Evolutionary conservation across 2,888 invertebrate species (phyloP).

Genomic region (Gnatocerus cornutus): DNA sequence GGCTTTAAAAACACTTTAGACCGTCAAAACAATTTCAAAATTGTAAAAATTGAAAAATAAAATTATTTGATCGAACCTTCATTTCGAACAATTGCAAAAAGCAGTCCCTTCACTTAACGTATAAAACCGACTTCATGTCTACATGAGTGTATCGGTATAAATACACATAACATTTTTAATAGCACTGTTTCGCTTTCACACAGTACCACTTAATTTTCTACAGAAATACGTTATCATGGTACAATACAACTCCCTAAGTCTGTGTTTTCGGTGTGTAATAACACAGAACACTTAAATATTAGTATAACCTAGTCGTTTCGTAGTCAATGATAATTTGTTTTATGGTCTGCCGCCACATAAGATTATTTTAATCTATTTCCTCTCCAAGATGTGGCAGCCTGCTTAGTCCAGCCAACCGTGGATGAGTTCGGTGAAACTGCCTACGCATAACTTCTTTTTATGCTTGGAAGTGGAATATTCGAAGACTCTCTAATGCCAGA

Average conservation of each 20-base stretch:
- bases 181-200: neutral
- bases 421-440: constrained; percentile 49
- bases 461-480: constrained; percentile 46
- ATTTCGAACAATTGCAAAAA: too few species aligned
- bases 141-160: too few species aligned
- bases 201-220: constrained; percentile 4
- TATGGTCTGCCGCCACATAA: constrained; percentile 64
- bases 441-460: constrained; percentile 51
- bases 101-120: too few species aligned
- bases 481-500: constrained; percentile 36
- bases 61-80: too few species aligned
- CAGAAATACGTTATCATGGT: neutral
- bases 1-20: too few species aligned
- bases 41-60: too few species aligned
- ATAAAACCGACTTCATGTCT: too few species aligned
- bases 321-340: constrained; percentile 64
- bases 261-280: constrained; percentile 48
- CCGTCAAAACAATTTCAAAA: too few species aligned
- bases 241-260: constrained; percentile 3
- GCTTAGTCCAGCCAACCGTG: constrained; percentile 52
- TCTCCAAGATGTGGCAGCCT: constrained; percentile 56
- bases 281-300: constrained; percentile 51
- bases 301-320: constrained; percentile 55
- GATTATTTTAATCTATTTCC: constrained; percentile 66
- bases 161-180: too few species aligned